Conservation (phyloP, 2,113 vertebrate species). For the Megaptera novaeangliae region DNA sequence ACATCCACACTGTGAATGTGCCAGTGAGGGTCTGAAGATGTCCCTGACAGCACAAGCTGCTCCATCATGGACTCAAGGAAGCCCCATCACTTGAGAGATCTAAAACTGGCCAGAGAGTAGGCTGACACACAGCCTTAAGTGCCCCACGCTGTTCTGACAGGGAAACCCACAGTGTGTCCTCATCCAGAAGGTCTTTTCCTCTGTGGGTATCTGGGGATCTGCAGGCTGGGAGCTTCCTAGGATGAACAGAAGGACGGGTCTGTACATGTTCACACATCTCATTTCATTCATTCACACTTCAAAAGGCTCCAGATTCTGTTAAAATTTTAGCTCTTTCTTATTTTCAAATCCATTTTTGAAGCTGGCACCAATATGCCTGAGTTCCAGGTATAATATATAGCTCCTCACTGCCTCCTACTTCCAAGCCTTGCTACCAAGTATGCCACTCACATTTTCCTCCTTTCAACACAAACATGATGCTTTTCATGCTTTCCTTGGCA, state of each 20-base stretch:
- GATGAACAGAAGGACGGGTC: constrained; percentile 70
- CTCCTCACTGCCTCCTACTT: constrained; percentile 49
- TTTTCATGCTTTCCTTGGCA: constrained; percentile 39
- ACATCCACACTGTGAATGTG: neutral
- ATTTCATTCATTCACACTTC: constrained; percentile 56
- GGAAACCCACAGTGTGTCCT: constrained; percentile 53
- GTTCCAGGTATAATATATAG: constrained; percentile 66
- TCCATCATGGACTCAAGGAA: neutral
- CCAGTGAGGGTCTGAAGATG: neutral
- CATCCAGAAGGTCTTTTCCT: constrained; percentile 49
- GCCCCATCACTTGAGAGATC: neutral
- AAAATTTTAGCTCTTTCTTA: constrained; percentile 48
- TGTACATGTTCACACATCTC: constrained; percentile 61
- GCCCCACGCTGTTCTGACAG: neutral
- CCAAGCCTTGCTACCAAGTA: constrained; percentile 10
- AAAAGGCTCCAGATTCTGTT: constrained; percentile 55
- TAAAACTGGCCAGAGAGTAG: constrained; percentile 31
- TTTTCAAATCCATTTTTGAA: constrained; percentile 43
- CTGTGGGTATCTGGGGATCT: constrained; percentile 28
- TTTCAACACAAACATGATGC: constrained; percentile 44
- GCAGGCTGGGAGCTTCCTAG: constrained; percentile 64
- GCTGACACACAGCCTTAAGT: neutral
- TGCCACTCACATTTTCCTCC: constrained; percentile 43
- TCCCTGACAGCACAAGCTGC: constrained; percentile 7
- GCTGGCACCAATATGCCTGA: neutral